Evolutionary conservation across 2,113 vertebrate genomes (phyloP).

Genomic region (Corvus hawaiiensis): DNA sequence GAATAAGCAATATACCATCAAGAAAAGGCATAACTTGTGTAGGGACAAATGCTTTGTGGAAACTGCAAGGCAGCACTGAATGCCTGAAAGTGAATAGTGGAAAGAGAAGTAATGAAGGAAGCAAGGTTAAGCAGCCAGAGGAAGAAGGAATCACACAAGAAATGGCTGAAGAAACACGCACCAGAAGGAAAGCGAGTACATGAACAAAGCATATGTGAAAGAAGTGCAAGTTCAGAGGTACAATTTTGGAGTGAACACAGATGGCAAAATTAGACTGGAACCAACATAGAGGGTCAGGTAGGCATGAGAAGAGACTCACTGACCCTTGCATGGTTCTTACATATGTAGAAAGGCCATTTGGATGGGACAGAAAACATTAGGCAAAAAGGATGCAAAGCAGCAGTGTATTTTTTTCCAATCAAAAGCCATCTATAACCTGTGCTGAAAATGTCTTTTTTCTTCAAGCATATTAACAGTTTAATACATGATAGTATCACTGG

Average conservation of each 20-base stretch:
- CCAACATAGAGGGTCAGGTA: background rate
- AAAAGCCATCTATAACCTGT: background rate
- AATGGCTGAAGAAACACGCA: background rate
- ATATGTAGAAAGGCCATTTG: background rate
- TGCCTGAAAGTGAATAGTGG: background rate
- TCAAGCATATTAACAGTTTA: background rate
- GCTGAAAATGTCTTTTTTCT: background rate
- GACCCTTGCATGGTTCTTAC: background rate
- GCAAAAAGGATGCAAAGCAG: background rate
- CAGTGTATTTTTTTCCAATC: background rate
- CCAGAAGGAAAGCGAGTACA: accelerated
- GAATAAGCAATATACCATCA: background rate
- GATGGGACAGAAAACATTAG: background rate
- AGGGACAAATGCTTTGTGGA: background rate
- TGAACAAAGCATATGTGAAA: background rate
- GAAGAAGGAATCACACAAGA: background rate
- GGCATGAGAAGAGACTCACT: background rate
- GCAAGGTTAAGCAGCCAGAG: background rate
- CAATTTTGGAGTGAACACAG: background rate
- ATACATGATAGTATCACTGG: background rate
- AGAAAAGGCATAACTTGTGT: background rate
- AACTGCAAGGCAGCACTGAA: background rate
- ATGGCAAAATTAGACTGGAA: background rate
- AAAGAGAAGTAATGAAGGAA: background rate
- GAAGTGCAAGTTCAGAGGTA: background rate